phyloP scores from a whole-genome alignment of 2,797 vertebrate genomes.

The Sebastes nivosus region DNA sequence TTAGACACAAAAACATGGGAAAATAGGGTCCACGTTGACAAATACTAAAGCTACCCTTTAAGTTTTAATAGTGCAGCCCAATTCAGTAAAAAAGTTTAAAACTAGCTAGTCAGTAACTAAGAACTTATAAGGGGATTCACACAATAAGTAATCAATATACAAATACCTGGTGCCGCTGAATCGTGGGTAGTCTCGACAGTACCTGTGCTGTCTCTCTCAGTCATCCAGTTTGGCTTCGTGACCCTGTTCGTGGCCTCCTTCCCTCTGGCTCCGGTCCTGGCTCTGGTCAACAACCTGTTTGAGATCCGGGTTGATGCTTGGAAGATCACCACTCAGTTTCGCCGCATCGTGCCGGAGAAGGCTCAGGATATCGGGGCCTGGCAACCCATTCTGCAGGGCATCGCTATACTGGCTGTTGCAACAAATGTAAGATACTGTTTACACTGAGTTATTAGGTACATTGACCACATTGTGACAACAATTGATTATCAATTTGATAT shows the following conservation, averaged over 20 bases:
- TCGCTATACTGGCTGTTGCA: slow-evolving; percentile 91
- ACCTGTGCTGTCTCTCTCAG: slow-evolving; percentile 68
- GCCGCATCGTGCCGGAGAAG: slow-evolving; percentile 90
- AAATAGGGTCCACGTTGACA: too few relatives aligned
- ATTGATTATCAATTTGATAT: background rate
- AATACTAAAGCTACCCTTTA: background rate
- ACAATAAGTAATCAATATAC: background rate
- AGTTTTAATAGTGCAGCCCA: background rate
- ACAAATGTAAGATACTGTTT: slow-evolving; percentile 86
- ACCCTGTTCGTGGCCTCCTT: slow-evolving; percentile 97
- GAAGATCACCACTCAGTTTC: slow-evolving; percentile 93
- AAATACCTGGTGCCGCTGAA: background rate
- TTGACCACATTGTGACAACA: background rate
- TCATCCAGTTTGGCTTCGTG: slow-evolving; percentile 97
- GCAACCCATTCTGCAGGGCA: slow-evolving; percentile 94
- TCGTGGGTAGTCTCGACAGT: background rate
- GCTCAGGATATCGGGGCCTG: slow-evolving; percentile 93
- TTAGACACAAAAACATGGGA: too few relatives aligned
- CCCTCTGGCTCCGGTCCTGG: slow-evolving; percentile 92
- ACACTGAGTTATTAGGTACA: background rate
- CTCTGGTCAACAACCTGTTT: slow-evolving; percentile 92
- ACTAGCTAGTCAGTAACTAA: background rate
- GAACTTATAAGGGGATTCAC: background rate
- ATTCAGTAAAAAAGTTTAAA: background rate
- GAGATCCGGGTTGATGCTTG: slow-evolving; percentile 94